Evolutionary conservation across 2,113 vertebrate species (phyloP).

Genomic region (Megaceryle torquata): DNA sequence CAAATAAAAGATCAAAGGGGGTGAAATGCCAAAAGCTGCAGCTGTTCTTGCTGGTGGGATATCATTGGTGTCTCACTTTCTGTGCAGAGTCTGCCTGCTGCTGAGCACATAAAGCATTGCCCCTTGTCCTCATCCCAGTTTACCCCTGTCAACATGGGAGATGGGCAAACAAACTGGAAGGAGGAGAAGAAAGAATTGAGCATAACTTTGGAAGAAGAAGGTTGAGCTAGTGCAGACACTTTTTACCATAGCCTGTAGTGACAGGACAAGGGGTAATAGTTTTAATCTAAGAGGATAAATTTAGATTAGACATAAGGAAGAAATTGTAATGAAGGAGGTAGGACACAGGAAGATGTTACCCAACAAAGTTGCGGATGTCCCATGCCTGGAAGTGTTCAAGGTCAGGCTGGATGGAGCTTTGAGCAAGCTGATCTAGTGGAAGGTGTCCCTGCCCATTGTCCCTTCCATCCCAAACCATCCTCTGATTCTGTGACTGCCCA

Average conservation of each 20-base stretch:
- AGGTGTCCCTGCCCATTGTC: background rate
- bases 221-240: background rate
- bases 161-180: background rate
- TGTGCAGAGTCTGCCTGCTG: background rate
- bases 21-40: background rate
- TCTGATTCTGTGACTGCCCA: background rate
- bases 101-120: background rate
- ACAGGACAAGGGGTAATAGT: background rate
- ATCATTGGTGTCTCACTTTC: rapidly evolving
- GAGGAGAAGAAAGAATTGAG: background rate
- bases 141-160: background rate
- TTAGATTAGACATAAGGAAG: background rate
- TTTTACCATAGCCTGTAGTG: background rate
- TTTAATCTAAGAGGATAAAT: background rate
- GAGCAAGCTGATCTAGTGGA: background rate
- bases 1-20: constrained; percentile 18
- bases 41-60: background rate
- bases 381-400: background rate
- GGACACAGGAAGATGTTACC: background rate
- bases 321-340: background rate
- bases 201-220: background rate
- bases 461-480: background rate
- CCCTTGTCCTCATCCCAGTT: rapidly evolving
- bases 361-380: background rate
- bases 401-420: background rate